Percentiles rank a stretch among this genome's conserved stretches.
phyloP scores from a whole-genome alignment of 2,888 invertebrate genomes.

The Drosophila pegasa region DNA sequence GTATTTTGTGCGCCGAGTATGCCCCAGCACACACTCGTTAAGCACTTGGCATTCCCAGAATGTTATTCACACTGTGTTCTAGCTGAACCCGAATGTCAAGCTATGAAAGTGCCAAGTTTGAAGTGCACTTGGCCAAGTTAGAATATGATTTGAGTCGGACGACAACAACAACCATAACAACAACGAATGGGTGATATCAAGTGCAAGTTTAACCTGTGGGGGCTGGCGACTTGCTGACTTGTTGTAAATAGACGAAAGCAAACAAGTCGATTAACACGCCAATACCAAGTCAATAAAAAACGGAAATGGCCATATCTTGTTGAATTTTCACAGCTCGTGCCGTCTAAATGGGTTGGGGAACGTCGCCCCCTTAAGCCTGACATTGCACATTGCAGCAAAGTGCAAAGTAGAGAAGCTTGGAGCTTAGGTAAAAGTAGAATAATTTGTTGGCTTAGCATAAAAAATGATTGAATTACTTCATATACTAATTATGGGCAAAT shows the following conservation, averaged over 20 bases:
- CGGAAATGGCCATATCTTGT: constrained; percentile 18
- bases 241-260: constrained; percentile 35
- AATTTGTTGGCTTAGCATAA: constrained; percentile 61
- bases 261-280: constrained; percentile 44
- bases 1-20: neutral
- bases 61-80: neutral
- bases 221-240: constrained; percentile 12
- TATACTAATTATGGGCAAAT: constrained; percentile 70
- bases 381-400: constrained; percentile 24
- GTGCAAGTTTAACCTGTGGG: constrained; percentile 21
- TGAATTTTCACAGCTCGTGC: constrained; percentile 18
- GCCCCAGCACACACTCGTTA: neutral
- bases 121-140: constrained; percentile 4
- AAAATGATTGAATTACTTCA: constrained; percentile 72
- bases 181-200: constrained; percentile 8
- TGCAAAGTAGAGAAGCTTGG: constrained; percentile 40
- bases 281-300: constrained; percentile 41
- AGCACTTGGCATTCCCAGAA: neutral
- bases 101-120: constrained; percentile 19
- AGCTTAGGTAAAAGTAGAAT: constrained; percentile 52
- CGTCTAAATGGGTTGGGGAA: neutral
- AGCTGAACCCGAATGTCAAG: constrained; percentile 11
- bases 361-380: neutral
- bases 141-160: constrained; percentile 13
- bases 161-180: neutral